Conservation (phyloP, 2,888 invertebrate genomes). For the Drosophila nigricruria region DNA sequence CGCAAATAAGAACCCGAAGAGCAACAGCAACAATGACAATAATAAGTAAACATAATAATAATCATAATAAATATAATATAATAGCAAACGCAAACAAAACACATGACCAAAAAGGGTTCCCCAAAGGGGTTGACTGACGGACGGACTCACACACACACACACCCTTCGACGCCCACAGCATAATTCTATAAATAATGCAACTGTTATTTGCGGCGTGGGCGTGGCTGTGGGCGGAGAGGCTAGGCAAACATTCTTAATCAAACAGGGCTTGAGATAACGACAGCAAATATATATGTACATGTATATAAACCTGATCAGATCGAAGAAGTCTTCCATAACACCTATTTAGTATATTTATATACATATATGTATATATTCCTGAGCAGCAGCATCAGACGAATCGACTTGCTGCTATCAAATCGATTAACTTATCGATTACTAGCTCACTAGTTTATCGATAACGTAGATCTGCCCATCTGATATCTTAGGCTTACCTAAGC, state of each 20-base stretch:
- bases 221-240: background rate
- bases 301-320: background rate
- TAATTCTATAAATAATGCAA: constrained; percentile 70
- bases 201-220: constrained; percentile 33
- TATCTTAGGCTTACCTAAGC: too few relatives aligned
- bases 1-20: constrained; percentile 56
- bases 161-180: constrained; percentile 26
- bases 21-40: constrained; percentile 56
- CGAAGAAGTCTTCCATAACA: background rate
- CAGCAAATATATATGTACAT: too few relatives aligned
- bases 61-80: constrained; percentile 66
- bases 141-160: constrained; percentile 15
- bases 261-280: background rate
- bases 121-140: constrained; percentile 26
- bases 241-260: constrained; percentile 4
- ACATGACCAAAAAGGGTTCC: constrained; percentile 31
- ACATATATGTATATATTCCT: background rate
- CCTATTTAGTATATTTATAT: background rate
- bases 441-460: background rate
- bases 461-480: background rate
- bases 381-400: background rate
- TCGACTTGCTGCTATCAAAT: background rate
- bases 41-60: constrained; percentile 60
- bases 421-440: background rate
- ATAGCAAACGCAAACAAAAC: constrained; percentile 73